Conservation (phyloP, 1,140 invertebrate species). For the Drosophila saltans region DNA sequence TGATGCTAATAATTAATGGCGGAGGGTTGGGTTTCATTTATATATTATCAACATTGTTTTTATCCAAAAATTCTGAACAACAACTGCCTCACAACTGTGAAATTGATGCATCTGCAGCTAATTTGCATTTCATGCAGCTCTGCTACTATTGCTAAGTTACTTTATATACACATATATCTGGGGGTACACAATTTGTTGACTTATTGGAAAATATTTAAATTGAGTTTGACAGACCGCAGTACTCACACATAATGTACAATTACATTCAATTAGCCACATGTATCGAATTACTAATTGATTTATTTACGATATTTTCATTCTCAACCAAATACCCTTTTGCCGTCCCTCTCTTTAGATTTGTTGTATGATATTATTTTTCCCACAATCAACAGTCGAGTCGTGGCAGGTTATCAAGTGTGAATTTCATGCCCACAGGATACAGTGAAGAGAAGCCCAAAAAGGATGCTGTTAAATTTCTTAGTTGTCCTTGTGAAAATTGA, state of each 20-base stretch:
- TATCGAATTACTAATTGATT: slow-evolving; percentile 68
- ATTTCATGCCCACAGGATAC: too few relatives aligned
- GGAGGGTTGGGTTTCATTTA: background rate
- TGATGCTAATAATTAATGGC: slow-evolving; percentile 2
- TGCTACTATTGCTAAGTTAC: slow-evolving; percentile 52
- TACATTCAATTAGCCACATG: slow-evolving; percentile 66
- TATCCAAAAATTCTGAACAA: slow-evolving; percentile 23
- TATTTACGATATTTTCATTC: slow-evolving; percentile 53
- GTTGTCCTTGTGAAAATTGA: background rate
- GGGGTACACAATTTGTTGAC: background rate
- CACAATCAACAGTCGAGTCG: slow-evolving; percentile 8
- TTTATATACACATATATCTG: too few relatives aligned
- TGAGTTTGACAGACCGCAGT: slow-evolving; percentile 56
- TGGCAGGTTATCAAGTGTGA: too few relatives aligned
- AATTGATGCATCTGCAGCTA: slow-evolving; percentile 57
- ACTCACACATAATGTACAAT: slow-evolving; percentile 25
- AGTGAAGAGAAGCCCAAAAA: background rate
- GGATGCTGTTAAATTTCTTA: background rate
- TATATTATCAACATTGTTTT: background rate
- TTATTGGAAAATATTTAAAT: slow-evolving; percentile 37
- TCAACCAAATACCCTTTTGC: background rate
- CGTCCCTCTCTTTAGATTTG: background rate
- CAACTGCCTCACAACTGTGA: slow-evolving; percentile 22
- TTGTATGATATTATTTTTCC: slow-evolving; percentile 33
- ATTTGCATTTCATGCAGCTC: slow-evolving; percentile 56